Evolutionary conservation across 2,888 invertebrate species (phyloP).

Genomic region (Sycophila texana): DNA sequence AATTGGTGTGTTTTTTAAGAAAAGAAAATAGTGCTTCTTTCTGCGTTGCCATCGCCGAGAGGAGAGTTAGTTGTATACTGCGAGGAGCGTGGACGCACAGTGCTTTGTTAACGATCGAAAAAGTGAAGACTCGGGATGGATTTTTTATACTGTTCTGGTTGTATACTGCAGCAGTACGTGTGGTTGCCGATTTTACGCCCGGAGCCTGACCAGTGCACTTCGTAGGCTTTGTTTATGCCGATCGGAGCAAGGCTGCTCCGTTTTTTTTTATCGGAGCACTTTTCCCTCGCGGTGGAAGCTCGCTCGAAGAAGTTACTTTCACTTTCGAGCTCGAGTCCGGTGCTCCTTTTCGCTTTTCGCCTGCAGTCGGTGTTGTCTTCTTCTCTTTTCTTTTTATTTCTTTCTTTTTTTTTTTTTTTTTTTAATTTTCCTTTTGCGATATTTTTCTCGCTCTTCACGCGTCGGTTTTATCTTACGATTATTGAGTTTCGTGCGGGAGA

Average conservation of each 20-base stretch:
- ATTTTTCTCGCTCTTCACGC: background rate
- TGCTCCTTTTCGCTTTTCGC: constrained; percentile 6
- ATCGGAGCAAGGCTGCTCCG: background rate
- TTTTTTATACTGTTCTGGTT: too few species aligned
- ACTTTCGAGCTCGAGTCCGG: constrained; percentile 67
- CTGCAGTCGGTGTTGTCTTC: background rate
- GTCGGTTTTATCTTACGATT: background rate
- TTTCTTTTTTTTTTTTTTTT: background rate
- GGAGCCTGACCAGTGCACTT: too few species aligned
- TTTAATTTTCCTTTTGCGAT: background rate
- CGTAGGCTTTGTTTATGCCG: constrained; percentile 5
- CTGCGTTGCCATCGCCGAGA: too few species aligned
- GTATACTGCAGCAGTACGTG: too few species aligned
- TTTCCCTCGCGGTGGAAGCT: background rate
- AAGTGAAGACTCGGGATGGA: too few species aligned
- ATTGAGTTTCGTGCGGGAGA: background rate
- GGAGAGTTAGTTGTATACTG: too few species aligned
- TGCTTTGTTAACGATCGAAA: too few species aligned
- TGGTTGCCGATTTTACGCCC: background rate
- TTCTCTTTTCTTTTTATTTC: constrained; percentile 38
- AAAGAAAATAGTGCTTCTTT: too few species aligned
- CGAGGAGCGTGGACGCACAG: too few species aligned
- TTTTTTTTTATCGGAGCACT: background rate
- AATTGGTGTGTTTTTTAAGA: too few species aligned
- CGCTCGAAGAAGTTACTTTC: constrained; percentile 62